Conservation (phyloP, 1,140 invertebrate genomes). For the Eubasilissa regina region DNA sequence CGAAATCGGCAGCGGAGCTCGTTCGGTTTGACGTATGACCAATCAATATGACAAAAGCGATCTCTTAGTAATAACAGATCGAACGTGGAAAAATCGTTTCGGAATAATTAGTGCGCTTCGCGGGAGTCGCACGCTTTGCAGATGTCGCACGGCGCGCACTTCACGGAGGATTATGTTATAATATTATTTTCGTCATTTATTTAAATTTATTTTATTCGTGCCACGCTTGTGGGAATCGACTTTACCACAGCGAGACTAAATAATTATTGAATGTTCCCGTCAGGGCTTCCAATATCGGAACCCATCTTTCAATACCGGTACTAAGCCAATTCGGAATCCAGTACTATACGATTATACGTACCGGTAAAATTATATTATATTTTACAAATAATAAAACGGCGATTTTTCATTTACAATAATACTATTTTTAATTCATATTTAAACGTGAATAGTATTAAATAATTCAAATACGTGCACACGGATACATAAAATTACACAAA, state of each 20-base stretch:
- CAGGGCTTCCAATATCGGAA: too few relatives aligned
- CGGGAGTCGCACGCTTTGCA: constrained; percentile 23
- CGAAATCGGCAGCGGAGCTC: neutral
- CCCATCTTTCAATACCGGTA: too few relatives aligned
- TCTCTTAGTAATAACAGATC: neutral
- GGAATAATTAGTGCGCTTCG: constrained; percentile 23
- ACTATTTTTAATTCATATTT: too few relatives aligned
- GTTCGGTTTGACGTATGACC: constrained; percentile 13
- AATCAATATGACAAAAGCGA: constrained; percentile 30
- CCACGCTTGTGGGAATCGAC: neutral
- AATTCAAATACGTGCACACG: too few relatives aligned
- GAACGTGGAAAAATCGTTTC: constrained; percentile 35
- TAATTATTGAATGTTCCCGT: too few relatives aligned
- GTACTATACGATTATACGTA: too few relatives aligned
- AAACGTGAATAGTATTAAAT: too few relatives aligned
- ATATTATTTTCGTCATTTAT: constrained; percentile 19
- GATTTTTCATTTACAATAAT: too few relatives aligned
- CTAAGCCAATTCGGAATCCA: too few relatives aligned
- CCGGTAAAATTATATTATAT: too few relatives aligned
- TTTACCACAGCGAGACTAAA: neutral
- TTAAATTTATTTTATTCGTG: constrained; percentile 37
- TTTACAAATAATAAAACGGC: too few relatives aligned
- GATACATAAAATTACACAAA: too few relatives aligned
- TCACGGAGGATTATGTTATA: constrained; percentile 20
- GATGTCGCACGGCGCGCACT: constrained; percentile 2